phyloP scores from a whole-genome alignment of 53 echinoderm and acorn worm genomes.

The Apostichopus leukothele region DNA sequence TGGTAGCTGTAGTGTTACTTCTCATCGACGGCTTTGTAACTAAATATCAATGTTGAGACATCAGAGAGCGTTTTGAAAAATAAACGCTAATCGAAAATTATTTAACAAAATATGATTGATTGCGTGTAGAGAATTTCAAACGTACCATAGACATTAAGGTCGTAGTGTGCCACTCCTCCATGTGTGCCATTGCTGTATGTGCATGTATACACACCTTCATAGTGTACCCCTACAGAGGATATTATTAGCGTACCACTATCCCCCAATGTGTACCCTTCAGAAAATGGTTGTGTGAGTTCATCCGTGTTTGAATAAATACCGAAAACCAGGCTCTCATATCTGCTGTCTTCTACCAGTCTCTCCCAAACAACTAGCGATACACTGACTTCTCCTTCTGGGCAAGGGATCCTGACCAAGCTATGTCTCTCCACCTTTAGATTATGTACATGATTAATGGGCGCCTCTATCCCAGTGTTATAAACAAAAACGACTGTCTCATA shows the following conservation, averaged over 20 bases:
- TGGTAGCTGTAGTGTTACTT: too few species aligned
- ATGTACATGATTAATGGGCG: too few species aligned
- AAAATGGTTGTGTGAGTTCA: not conserved
- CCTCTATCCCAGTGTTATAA: not conserved
- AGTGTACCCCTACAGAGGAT: not conserved
- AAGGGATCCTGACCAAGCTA: not conserved
- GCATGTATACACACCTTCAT: not conserved
- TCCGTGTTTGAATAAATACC: not conserved
- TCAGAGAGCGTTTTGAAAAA: too few species aligned
- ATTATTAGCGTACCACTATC: not conserved
- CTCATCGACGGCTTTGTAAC: too few species aligned
- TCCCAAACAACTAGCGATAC: not conserved
- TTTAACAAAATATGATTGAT: too few species aligned
- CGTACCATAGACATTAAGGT: not conserved
- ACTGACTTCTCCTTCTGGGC: not conserved
- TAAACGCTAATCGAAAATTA: too few species aligned
- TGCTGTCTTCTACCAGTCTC: not conserved
- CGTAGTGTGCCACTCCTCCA: not conserved
- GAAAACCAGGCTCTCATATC: not conserved
- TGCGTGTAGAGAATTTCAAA: not conserved
- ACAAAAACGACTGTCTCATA: not conserved
- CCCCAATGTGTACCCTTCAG: not conserved
- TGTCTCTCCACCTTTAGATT: not conserved
- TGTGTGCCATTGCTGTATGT: not conserved
- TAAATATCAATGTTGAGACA: too few species aligned